These are phyloP conservation scores for Microcebus jonahi DNA, from an alignment of 2,113 vertebrate genomes.

Conservation along the genomic window DNA sequence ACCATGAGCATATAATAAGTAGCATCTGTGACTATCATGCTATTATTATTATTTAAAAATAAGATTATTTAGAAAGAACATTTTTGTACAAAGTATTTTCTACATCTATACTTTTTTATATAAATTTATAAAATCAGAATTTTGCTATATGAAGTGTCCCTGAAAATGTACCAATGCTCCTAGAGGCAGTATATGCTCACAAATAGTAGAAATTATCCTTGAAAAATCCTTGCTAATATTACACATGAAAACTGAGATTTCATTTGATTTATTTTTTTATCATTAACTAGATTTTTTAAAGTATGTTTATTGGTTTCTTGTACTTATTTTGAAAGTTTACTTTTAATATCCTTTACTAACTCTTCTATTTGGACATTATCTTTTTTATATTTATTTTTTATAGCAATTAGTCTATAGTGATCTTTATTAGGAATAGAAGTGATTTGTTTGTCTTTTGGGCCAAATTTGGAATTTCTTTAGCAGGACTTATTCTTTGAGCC, in stretches of 20 bases:
- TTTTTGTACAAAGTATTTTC: neutral
- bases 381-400: neutral
- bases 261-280: neutral
- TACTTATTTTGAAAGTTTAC: slow-evolving; percentile 11
- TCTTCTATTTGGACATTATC: neutral
- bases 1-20: neutral
- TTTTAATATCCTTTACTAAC: neutral
- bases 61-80: neutral
- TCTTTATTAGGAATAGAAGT: neutral
- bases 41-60: slow-evolving; percentile 29
- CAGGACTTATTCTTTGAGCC: neutral
- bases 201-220: neutral
- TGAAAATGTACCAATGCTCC: neutral
- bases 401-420: neutral
- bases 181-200: neutral
- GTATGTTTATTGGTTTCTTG: neutral
- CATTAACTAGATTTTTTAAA: neutral
- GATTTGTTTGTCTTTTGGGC: neutral
- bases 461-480: neutral
- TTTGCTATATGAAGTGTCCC: neutral
- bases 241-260: neutral
- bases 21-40: neutral
- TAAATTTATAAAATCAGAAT: neutral
- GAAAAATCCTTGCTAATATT: neutral
- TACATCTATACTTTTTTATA: neutral